These are phyloP conservation scores for Phylloscopus trochiloides DNA, from an alignment of 2,113 vertebrate genomes.

Conservation along the genomic window DNA sequence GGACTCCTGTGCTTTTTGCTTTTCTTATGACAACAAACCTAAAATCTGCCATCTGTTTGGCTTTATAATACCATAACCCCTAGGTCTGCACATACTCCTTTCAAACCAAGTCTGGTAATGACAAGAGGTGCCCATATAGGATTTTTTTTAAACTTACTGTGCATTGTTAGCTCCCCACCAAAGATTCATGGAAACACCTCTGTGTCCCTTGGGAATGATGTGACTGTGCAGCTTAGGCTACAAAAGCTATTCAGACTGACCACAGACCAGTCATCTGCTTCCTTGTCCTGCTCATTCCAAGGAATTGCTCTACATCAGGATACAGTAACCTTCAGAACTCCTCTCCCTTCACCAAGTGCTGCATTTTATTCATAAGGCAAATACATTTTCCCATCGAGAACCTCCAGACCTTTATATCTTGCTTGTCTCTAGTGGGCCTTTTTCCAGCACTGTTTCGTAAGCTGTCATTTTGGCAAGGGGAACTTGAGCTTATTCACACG, in stretches of 20 bases:
- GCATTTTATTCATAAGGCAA: background rate
- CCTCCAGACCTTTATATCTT: background rate
- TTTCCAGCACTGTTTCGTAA: background rate
- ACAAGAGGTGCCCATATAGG: background rate
- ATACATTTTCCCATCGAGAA: background rate
- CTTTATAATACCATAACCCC: background rate
- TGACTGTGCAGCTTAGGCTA: background rate
- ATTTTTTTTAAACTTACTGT: background rate
- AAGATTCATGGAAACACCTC: background rate
- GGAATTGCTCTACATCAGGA: background rate
- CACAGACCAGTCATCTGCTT: background rate
- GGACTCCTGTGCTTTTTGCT: background rate
- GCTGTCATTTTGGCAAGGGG: background rate
- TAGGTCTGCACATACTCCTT: background rate
- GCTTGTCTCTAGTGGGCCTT: background rate
- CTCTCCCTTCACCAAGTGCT: background rate
- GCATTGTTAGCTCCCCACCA: background rate
- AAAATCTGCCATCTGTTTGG: background rate
- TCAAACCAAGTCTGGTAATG: background rate
- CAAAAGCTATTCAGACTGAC: background rate
- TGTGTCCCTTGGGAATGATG: background rate
- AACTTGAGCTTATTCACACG: background rate
- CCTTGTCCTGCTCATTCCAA: background rate
- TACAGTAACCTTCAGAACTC: background rate
- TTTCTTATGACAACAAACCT: background rate